Base-by-base conservation (phyloP, 1,140 invertebrate species). In the Tigriopus japonicus region DNA sequence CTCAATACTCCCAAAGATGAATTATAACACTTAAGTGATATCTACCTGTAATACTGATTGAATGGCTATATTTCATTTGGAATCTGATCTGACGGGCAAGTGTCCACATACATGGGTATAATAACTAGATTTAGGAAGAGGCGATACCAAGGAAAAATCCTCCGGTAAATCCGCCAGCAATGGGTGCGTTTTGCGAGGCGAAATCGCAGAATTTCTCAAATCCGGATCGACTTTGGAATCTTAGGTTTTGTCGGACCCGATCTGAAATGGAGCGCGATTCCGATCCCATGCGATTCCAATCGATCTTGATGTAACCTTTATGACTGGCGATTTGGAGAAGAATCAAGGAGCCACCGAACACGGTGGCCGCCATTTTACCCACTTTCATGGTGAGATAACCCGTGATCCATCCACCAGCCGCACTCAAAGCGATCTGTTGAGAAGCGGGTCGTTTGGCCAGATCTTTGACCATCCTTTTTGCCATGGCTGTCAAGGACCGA, bases 361-460 rank as follows among this genome's bases (percentile, higher is more conserved):
- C 85, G 59, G 87, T 81, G 9, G 89, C 90, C 52, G 86, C 86
- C 62, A 85, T 75, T 78, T 91, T 93, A 9, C 89, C 88, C 65
- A 93, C 80, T 78, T 92, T 91, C 79, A 89, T 86, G 64, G 86
- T 83, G 42, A 90, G 70, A 71, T 85, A 91, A 49, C 90, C 90
- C 62, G 89, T 87, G 17, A 83, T 72, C 87, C 89, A 92, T 81
- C 90, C 90, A 67, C 86, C 83, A 28, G 82, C 77, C 63, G 82
- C 83, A 62, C 90, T 89, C 71, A 92, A 80, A 65, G 84, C 70
- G 55, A 92, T 77, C 75, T 93, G 89, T 73, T 89, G 88, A 0
- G 85, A 81, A 21, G 85, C 82, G 10, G 87, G 87, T 53, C 78
- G 81, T 71, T 86, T 85, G 60, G 81, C 81, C 58, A 91, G 80